Percentiles rank a stretch among this genome's conserved stretches.
Evolutionary conservation across 2,113 vertebrate genomes (phyloP).

Genomic region (Mirza zaza): DNA sequence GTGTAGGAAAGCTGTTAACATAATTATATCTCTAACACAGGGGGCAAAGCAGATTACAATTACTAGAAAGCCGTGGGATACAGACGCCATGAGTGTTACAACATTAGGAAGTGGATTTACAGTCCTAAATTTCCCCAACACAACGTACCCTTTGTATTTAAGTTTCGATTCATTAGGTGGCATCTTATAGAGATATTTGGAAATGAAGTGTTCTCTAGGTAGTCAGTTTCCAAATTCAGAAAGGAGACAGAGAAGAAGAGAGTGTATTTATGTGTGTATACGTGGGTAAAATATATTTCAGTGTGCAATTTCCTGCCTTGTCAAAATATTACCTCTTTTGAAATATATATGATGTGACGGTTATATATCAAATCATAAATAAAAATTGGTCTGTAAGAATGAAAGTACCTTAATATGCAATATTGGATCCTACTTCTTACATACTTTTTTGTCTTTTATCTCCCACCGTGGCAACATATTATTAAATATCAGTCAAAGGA

Average conservation of each 20-base stretch:
- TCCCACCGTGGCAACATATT: neutral
- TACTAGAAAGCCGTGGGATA: conserved; percentile 81
- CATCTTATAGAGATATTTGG: conserved; percentile 57
- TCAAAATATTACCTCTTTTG: conserved; percentile 71
- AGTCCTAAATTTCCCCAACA: conserved; percentile 66
- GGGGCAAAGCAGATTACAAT: conserved; percentile 81
- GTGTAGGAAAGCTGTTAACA: conserved; percentile 83
- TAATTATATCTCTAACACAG: conserved; percentile 84
- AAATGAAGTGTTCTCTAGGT: conserved; percentile 56
- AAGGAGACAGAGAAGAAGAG: neutral
- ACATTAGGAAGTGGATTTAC: conserved; percentile 73
- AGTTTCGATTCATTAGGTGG: conserved; percentile 26
- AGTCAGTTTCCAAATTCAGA: conserved; percentile 65
- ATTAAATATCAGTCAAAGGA: conserved; percentile 40
- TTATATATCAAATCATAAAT: conserved; percentile 50
- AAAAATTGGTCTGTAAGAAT: conserved; percentile 33
- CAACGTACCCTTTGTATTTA: conserved; percentile 47
- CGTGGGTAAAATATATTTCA: conserved; percentile 22
- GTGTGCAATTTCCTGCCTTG: conserved; percentile 56
- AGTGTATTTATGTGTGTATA: neutral
- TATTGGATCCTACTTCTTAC: neutral
- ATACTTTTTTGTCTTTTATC: neutral
- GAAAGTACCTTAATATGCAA: neutral
- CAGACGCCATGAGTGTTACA: conserved; percentile 66
- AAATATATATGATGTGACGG: conserved; percentile 56